Percentiles rank a stretch among this genome's conserved stretches.
These are phyloP conservation scores for Digitonthophagus gazella DNA, from an alignment of 2,888 invertebrate genomes.

Conservation along the genomic window DNA sequence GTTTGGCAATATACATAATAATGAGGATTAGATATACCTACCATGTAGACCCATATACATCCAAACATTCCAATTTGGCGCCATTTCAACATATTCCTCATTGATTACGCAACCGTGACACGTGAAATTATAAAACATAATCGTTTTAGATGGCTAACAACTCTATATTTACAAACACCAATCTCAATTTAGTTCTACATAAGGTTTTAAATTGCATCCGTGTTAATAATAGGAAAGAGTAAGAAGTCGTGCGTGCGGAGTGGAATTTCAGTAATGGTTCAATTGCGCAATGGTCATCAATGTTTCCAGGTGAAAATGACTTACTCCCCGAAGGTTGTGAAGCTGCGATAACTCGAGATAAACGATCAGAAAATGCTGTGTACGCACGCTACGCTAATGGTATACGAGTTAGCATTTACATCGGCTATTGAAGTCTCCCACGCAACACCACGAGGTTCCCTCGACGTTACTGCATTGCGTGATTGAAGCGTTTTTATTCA, in stretches of 20 bases:
- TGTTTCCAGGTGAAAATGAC: neutral
- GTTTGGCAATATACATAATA: neutral
- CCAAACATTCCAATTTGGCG: neutral
- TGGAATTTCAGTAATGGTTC: neutral
- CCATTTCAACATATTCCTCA: neutral
- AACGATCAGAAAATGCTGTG: neutral
- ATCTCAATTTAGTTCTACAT: neutral
- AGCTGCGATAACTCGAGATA: neutral
- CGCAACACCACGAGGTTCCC: conserved; percentile 1
- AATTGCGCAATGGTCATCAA: neutral
- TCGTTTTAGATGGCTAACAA: neutral
- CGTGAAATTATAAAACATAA: neutral
- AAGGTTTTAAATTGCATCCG: neutral
- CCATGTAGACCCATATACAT: neutral
- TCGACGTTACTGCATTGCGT: conserved; percentile 1
- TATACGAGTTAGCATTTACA: conserved; percentile 15
- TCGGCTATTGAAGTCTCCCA: conserved; percentile 11
- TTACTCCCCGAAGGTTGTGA: neutral
- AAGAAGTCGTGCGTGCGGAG: neutral
- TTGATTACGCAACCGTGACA: neutral
- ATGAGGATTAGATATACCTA: neutral
- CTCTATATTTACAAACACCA: neutral
- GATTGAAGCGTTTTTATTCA: conserved; percentile 2
- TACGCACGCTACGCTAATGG: neutral
- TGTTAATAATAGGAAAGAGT: neutral